Percentiles rank a stretch among this genome's conserved stretches.
These are phyloP conservation scores for Otis tarda DNA, from an alignment of 2,113 vertebrate species.

Conservation along the genomic window DNA sequence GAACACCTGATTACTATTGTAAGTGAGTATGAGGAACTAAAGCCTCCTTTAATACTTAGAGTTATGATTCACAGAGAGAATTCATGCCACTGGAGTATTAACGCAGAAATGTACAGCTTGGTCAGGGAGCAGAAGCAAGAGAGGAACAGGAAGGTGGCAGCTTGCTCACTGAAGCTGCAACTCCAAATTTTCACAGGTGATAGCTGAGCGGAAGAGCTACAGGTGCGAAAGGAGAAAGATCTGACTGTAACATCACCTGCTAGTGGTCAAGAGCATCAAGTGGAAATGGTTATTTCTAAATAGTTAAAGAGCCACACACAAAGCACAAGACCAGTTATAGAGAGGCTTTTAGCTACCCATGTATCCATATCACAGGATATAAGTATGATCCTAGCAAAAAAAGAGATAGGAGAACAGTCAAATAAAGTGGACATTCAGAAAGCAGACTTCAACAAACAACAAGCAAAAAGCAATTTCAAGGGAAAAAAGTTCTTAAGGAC, in stretches of 20 bases:
- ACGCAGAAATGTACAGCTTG: neutral
- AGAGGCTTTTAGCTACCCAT: neutral
- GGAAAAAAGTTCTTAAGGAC: neutral
- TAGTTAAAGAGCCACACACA: neutral
- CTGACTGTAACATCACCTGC: neutral
- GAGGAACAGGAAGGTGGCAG: neutral
- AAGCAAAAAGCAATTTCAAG: neutral
- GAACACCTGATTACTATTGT: neutral
- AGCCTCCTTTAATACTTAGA: neutral
- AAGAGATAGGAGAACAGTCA: neutral
- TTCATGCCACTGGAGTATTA: neutral
- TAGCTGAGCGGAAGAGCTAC: neutral
- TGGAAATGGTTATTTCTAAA: neutral
- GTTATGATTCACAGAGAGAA: neutral
- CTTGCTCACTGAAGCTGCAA: neutral
- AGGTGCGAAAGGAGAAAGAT: neutral
- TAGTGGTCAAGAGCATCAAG: neutral
- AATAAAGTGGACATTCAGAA: neutral
- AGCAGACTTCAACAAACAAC: neutral
- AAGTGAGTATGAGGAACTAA: neutral
- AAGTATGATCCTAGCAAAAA: neutral
- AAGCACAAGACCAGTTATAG: neutral
- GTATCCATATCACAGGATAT: neutral
- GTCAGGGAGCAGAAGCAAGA: neutral
- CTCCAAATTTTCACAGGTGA: neutral